Percentiles rank a stretch among this genome's conserved stretches.
Conservation (phyloP, 2,888 invertebrate genomes). For the Ptilodon capucinus region DNA sequence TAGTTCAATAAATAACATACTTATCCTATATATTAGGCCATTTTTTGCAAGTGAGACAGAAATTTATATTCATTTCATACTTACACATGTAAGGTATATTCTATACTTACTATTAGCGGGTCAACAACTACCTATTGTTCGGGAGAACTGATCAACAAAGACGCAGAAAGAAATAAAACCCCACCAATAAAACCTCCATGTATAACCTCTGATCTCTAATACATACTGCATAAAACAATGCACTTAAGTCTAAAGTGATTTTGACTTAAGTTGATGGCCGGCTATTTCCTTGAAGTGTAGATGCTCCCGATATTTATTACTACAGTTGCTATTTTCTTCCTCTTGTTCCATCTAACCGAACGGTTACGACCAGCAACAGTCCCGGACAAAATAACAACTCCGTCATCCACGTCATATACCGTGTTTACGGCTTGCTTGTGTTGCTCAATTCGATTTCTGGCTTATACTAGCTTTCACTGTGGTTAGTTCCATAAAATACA, state of each 20-base stretch:
- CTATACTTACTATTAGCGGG: too few species aligned
- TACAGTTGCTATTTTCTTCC: conserved; percentile 2
- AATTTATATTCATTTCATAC: background rate
- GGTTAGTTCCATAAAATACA: background rate
- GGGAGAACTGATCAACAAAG: too few species aligned
- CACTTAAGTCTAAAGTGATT: too few species aligned
- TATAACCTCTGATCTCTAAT: too few species aligned
- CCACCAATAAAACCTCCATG: too few species aligned
- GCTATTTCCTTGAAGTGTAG: background rate
- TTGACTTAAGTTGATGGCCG: too few species aligned
- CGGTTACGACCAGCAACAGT: conserved; percentile 36
- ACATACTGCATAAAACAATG: too few species aligned
- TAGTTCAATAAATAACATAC: background rate
- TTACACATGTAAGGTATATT: background rate
- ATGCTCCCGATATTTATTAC: background rate
- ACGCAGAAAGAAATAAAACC: too few species aligned
- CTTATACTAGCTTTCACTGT: conserved; percentile 8
- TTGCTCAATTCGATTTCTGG: conserved; percentile 36
- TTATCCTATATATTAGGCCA: background rate
- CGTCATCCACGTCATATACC: conserved; percentile 59
- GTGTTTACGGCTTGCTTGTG: conserved; percentile 43
- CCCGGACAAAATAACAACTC: conserved; percentile 44
- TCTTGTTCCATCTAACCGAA: conserved; percentile 32
- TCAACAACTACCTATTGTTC: too few species aligned
- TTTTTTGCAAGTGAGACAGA: background rate